Percentiles rank a stretch among this genome's conserved stretches.
phyloP scores from a whole-genome alignment of 1,140 invertebrate species.

The Rhopalosiphum padi region DNA sequence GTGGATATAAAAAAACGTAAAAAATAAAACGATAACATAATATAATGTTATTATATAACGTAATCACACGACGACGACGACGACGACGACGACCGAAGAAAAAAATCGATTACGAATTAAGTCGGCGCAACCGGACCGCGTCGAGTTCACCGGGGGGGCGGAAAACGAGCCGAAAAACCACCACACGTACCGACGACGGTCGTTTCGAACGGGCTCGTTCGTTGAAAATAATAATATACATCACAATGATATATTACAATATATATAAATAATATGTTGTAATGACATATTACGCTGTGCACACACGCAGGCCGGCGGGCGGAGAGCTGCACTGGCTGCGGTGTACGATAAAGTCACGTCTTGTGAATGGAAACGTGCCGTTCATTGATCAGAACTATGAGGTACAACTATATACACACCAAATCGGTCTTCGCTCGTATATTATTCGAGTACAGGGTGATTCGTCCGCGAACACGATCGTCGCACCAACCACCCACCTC shows the following conservation, averaged over 20 bases:
- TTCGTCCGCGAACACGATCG: too few relatives aligned
- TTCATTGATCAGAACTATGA: background rate
- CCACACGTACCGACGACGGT: background rate
- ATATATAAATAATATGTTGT: background rate
- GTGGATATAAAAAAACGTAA: background rate
- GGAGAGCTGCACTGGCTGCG: background rate
- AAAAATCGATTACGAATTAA: background rate
- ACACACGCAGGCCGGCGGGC: background rate
- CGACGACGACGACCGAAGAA: too few relatives aligned
- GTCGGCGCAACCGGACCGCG: background rate
- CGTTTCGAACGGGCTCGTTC: background rate
- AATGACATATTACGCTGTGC: background rate
- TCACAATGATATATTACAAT: background rate
- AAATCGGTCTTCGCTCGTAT: background rate
- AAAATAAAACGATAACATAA: background rate
- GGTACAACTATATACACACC: background rate
- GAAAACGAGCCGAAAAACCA: background rate
- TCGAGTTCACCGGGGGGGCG: background rate
- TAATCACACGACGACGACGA: background rate
- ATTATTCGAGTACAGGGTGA: too few relatives aligned
- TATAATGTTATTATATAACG: background rate
- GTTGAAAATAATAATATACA: background rate
- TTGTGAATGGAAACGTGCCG: slow-evolving; percentile 24
- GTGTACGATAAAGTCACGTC: background rate
- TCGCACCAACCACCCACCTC: too few relatives aligned